phyloP scores from a whole-genome alignment of 2,888 invertebrate species.

The Caenorhabditis sp. region DNA sequence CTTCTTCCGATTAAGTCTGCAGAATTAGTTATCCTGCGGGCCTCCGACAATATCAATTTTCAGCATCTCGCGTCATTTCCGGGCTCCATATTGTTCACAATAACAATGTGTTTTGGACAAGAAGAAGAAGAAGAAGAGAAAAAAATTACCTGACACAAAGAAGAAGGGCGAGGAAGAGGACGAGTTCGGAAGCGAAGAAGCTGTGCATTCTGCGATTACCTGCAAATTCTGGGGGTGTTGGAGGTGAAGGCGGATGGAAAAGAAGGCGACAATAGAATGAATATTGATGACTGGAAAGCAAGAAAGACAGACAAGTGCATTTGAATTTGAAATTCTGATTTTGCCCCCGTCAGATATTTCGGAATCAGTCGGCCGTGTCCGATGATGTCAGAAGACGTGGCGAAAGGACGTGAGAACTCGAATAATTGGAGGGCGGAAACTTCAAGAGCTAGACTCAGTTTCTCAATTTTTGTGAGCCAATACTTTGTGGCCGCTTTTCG shows the following conservation, averaged over 20 bases:
- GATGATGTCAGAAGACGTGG: slow-evolving; percentile 23
- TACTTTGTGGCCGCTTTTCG: no score
- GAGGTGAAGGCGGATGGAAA: not conserved
- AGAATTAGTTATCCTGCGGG: slow-evolving; percentile 4
- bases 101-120: not conserved
- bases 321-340: slow-evolving; percentile 34
- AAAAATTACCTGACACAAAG: slow-evolving; percentile 23
- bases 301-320: not conserved
- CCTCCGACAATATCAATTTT: slow-evolving; percentile 5
- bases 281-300: slow-evolving; percentile 7
- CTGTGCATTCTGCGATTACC: slow-evolving; percentile 33
- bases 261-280: not conserved
- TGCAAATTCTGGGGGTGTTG: slow-evolving; percentile 5
- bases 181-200: slow-evolving; percentile 14
- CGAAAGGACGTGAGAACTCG: slow-evolving; percentile 20
- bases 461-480: not conserved
- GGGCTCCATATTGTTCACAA: not conserved
- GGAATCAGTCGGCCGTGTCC: not conserved
- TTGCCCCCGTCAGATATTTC: not conserved
- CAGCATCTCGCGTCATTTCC: slow-evolving; percentile 11
- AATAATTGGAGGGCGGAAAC: not conserved
- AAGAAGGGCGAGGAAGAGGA: slow-evolving; percentile 21
- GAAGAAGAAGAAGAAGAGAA: not conserved
- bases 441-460: not conserved
- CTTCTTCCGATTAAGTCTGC: not conserved